Conservation (phyloP, 2,797 vertebrate species). For the Brachymystax lenok region DNA sequence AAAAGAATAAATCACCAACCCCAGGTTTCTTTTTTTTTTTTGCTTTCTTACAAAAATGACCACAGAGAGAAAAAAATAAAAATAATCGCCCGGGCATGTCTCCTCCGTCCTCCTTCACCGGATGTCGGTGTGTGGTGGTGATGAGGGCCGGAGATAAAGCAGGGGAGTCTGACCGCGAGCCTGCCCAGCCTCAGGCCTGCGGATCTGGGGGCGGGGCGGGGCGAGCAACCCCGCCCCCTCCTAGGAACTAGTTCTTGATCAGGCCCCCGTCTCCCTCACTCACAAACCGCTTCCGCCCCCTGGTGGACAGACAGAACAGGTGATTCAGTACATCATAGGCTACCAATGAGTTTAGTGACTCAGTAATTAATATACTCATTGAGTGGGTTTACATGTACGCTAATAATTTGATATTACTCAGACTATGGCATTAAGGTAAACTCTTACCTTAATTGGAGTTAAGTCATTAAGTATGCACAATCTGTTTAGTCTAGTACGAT, state of each 20-base stretch:
- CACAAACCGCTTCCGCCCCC: constrained; percentile 86
- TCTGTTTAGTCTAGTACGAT: too few species aligned
- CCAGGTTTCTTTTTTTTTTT: constrained; percentile 45
- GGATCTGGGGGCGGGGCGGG: background rate
- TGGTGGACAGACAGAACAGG: constrained; percentile 51
- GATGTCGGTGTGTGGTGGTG: constrained; percentile 47
- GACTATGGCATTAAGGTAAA: too few species aligned
- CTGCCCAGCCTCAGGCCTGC: constrained; percentile 38
- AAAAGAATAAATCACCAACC: constrained; percentile 30
- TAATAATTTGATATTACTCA: too few species aligned
- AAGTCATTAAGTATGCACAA: too few species aligned
- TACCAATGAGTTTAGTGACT: too few species aligned
- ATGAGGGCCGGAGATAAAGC: constrained; percentile 48
- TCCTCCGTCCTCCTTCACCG: constrained; percentile 50
- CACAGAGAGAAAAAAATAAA: constrained; percentile 26
- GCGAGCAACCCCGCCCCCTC: constrained; percentile 5
- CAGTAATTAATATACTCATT: too few species aligned
- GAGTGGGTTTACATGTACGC: too few species aligned
- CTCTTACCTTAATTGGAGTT: too few species aligned
- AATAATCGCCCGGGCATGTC: constrained; percentile 36
- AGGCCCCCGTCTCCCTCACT: constrained; percentile 85
- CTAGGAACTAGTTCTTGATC: constrained; percentile 75
- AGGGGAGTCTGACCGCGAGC: constrained; percentile 42
- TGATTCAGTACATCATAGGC: too few species aligned
- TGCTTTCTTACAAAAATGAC: constrained; percentile 51